Conservation (phyloP, 1,140 invertebrate species). For the Bombus pyrosoma region DNA sequence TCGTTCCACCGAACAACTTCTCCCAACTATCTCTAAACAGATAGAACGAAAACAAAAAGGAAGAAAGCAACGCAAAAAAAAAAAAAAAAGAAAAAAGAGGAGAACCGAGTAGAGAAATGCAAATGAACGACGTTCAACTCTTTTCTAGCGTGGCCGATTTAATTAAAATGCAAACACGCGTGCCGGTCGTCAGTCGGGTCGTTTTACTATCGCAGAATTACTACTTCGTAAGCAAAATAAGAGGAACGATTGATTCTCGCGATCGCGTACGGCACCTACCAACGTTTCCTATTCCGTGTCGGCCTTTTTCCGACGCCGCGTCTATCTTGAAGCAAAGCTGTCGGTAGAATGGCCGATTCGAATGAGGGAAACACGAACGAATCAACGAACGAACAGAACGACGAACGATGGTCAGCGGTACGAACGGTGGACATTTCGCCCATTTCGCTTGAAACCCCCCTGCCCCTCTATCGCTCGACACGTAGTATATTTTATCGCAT, state of each 20-base stretch:
- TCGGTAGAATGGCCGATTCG: slow-evolving; percentile 47
- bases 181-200: neutral
- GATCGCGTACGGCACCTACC: slow-evolving; percentile 18
- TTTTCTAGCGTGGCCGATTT: slow-evolving; percentile 10
- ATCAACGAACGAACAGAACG: slow-evolving; percentile 1
- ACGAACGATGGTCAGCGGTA: slow-evolving; percentile 62
- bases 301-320: slow-evolving; percentile 50
- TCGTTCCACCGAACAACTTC: neutral
- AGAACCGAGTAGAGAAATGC: slow-evolving; percentile 3
- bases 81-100: neutral
- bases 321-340: slow-evolving; percentile 48
- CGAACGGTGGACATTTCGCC: slow-evolving; percentile 65
- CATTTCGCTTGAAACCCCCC: slow-evolving; percentile 54
- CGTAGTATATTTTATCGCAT: slow-evolving; percentile 78
- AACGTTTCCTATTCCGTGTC: slow-evolving; percentile 34
- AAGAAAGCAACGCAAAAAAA: no score
- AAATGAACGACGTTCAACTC: slow-evolving; percentile 21
- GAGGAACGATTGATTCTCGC: slow-evolving; percentile 35
- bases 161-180: slow-evolving; percentile 35
- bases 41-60: neutral
- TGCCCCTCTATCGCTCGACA: slow-evolving; percentile 53
- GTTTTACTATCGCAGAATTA: neutral
- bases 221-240: neutral
- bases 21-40: slow-evolving; percentile 3
- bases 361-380: slow-evolving; percentile 33